Evolutionary conservation across 2,797 vertebrate genomes (phyloP).

Genomic region (Poecile montanus): DNA sequence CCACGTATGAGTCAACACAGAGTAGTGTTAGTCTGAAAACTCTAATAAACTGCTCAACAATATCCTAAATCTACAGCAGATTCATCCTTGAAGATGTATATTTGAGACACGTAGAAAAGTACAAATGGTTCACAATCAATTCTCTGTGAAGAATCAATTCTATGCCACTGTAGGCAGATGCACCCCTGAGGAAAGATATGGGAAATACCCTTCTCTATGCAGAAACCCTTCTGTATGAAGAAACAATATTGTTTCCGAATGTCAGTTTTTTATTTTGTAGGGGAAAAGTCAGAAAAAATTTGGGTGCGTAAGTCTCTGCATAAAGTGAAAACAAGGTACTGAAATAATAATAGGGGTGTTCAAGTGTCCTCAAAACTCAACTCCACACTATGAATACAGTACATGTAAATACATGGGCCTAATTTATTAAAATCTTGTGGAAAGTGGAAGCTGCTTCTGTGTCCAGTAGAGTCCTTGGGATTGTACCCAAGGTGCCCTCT

Average conservation of each 20-base stretch:
- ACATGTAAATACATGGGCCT: background rate
- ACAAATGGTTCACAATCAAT: background rate
- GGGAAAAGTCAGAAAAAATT: background rate
- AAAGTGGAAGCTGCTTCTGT: background rate
- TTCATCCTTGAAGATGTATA: background rate
- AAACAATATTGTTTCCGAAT: background rate
- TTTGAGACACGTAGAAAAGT: background rate
- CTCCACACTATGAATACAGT: background rate
- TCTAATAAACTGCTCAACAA: background rate
- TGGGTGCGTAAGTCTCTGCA: accelerated
- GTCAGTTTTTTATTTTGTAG: background rate
- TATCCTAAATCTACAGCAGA: background rate
- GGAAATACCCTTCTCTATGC: background rate
- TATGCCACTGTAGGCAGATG: background rate
- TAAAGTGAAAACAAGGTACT: background rate
- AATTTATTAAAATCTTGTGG: background rate
- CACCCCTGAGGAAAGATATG: background rate
- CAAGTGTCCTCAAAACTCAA: background rate
- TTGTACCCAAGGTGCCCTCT: background rate
- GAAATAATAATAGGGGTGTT: background rate
- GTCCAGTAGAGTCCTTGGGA: background rate
- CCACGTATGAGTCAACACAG: background rate
- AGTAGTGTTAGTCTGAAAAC: background rate
- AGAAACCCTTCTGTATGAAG: background rate
- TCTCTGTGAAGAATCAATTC: background rate